A percentile compares a stretch with the other conserved stretches of the same genome.
phyloP scores from a whole-genome alignment of 2,888 invertebrate genomes.

The Xylophagus ater region DNA sequence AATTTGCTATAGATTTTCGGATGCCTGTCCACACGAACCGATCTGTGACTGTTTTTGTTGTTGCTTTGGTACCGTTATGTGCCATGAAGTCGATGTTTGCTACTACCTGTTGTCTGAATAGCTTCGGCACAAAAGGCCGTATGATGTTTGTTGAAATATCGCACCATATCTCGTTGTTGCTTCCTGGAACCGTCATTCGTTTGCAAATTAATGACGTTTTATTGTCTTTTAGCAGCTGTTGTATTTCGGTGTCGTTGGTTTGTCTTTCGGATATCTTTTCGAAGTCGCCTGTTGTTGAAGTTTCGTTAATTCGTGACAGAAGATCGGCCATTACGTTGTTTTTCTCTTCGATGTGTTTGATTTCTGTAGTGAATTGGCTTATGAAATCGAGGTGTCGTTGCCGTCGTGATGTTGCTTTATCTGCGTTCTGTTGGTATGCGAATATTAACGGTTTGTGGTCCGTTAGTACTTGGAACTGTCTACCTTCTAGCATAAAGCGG shows the following conservation, averaged over 20 bases:
- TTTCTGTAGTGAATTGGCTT: background rate
- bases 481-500: background rate
- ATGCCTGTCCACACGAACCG: slow-evolving; percentile 8
- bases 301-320: background rate
- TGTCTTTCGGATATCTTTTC: background rate
- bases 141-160: slow-evolving; percentile 5
- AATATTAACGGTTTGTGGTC: background rate
- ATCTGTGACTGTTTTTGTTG: background rate
- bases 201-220: background rate
- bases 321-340: background rate
- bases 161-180: slow-evolving; percentile 1
- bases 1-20: no score
- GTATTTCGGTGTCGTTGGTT: background rate
- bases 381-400: background rate
- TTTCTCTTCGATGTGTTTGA: background rate
- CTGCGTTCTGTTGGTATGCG: background rate
- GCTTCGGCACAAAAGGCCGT: slow-evolving; percentile 3
- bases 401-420: background rate
- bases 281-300: background rate
- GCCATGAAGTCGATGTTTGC: background rate
- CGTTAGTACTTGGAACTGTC: no score
- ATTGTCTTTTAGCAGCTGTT: background rate
- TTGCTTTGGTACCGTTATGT: slow-evolving; percentile 3
- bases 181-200: background rate
- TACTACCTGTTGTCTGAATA: background rate